Evolutionary conservation across 2,888 invertebrate species (phyloP), one percentile per base, ranked within the genome.

Genomic region (Morpho helenor): DNA sequence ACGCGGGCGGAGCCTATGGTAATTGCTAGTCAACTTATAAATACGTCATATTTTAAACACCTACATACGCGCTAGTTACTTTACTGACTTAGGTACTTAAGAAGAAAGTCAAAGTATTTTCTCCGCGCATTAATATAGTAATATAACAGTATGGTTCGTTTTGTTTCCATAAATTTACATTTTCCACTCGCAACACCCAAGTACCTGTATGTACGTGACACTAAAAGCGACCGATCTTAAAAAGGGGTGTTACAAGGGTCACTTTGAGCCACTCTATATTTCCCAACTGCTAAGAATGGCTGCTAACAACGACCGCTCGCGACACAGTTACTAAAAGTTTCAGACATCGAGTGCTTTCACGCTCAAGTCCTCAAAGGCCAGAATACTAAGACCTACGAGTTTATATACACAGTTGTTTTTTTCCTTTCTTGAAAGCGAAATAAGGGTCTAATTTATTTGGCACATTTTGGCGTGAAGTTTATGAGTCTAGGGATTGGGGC

Each of bases 261-360:
- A 81, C 79, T 84, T 73, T 77, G 77, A 73, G 78, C 75, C 74
- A 77, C 79, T 73, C 74, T 70, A 48, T 53, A 80, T 79, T 80
- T 77, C 65, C 68, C 73, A 70, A 74, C 77, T 78, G 80, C 76
- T 78, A 79, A 78, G 78, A 82, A 84, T 75, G 76, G 75, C 79
- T 80, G 75, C 76, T 74, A 70, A 76, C 77, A 77, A 77, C 77
- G 74, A 74, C 78, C 74, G 70, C 74, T 77, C 76, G 73, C 79
- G 78, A 82, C 82, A 83, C 79, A 83, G 82, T 86, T 82, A 78
- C 86, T 84, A 82, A 84, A 87, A 88, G 83, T 87, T 87, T 80
- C 79, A 81, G 83, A 82, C 80, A 85, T 86, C 80, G 83, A 87
- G 80, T 76, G 84, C 86, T 87, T 87, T 85, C 76, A 81, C 77